phyloP scores from a whole-genome alignment of 2,113 vertebrate species.

The Pterocles orientalis region DNA sequence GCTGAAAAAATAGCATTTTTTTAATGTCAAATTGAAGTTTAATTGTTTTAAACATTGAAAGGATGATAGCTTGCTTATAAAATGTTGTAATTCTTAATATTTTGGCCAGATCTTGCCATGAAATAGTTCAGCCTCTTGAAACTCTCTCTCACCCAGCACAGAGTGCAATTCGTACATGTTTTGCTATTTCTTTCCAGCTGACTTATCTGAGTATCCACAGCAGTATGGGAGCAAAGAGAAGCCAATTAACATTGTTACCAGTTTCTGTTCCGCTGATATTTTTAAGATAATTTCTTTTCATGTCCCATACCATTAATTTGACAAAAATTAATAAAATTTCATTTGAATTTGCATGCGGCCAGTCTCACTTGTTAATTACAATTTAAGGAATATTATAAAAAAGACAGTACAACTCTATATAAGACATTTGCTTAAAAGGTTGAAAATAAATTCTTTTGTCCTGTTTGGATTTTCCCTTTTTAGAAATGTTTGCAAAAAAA shows the following conservation, averaged over 20 bases:
- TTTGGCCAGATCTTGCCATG: not conserved
- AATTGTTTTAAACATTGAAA: not conserved
- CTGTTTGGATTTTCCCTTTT: not conserved
- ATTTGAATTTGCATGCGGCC: not conserved
- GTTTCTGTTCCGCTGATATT: not conserved
- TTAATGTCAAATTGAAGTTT: not conserved
- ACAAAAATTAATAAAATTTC: slow-evolving; percentile 23
- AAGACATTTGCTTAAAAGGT: not conserved
- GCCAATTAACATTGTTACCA: not conserved
- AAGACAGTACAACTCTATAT: not conserved
- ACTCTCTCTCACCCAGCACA: not conserved
- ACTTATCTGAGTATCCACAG: not conserved
- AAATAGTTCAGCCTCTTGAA: not conserved
- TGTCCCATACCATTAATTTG: not conserved
- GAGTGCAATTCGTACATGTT: not conserved
- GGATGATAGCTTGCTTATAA: not conserved
- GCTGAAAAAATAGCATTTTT: not conserved
- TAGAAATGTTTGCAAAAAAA: not conserved
- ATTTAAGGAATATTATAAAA: not conserved
- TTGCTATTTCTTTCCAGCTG: not conserved
- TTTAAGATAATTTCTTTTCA: slow-evolving; percentile 17
- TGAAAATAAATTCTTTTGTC: not conserved
- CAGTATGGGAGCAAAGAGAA: not conserved
- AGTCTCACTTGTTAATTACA: not conserved
- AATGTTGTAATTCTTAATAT: not conserved